Conservation (phyloP, 2,888 invertebrate genomes). For the Ectemnius lituratus region DNA sequence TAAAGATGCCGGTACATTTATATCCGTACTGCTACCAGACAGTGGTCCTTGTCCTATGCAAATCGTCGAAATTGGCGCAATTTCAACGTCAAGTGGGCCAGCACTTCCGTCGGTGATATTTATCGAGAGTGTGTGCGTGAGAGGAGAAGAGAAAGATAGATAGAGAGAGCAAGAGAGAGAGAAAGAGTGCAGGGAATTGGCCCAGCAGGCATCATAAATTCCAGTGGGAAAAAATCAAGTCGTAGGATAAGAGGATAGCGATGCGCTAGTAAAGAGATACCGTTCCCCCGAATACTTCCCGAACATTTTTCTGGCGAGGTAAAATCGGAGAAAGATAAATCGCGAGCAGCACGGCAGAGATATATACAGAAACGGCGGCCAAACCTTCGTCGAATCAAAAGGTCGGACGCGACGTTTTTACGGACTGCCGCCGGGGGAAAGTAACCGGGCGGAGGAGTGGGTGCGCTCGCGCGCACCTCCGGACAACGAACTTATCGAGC, state of each 20-base stretch:
- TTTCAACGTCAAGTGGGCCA: constrained; percentile 45
- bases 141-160: background rate
- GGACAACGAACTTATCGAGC: constrained; percentile 27
- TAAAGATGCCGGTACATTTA: constrained; percentile 47
- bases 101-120: constrained; percentile 29
- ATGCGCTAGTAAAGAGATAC: background rate
- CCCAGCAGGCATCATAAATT: constrained; percentile 10
- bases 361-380: background rate
- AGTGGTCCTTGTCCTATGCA: constrained; percentile 33
- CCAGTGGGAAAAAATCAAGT: constrained; percentile 22
- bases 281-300: background rate
- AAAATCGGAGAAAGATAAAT: constrained; percentile 5
- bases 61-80: constrained; percentile 57
- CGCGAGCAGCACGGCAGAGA: background rate
- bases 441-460: constrained; percentile 1
- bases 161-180: constrained; percentile 1
- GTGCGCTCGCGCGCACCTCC: background rate
- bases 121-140: constrained; percentile 7
- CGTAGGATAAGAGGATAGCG: background rate
- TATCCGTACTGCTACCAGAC: constrained; percentile 52
- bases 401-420: constrained; percentile 11
- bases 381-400: constrained; percentile 7
- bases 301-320: background rate
- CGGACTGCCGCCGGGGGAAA: background rate
- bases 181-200: background rate